These are phyloP conservation scores for Orientallactaga sibirica DNA, from an alignment of 2,797 vertebrate species.

Conservation along the genomic window DNA sequence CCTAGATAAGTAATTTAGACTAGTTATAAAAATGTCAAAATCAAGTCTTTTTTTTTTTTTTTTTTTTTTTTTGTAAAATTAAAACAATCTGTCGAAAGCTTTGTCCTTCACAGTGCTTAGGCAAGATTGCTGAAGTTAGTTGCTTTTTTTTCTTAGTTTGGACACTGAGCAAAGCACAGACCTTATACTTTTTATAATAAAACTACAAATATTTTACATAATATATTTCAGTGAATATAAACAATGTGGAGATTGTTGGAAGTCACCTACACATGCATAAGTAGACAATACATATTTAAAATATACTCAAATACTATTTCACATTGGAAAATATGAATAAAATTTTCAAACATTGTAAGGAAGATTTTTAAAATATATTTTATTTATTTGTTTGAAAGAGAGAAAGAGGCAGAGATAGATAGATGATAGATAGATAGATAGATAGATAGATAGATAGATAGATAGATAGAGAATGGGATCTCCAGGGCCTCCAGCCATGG, in stretches of 20 bases:
- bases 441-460: too few relatives aligned
- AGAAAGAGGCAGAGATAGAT: too few relatives aligned
- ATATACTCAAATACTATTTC: conserved; percentile 13
- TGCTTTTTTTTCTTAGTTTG: background rate
- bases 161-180: background rate
- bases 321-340: conserved; percentile 23
- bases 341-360: conserved; percentile 36
- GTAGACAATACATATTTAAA: background rate
- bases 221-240: background rate
- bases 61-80: too few relatives aligned
- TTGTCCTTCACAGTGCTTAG: background rate
- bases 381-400: too few relatives aligned
- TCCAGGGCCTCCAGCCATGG: too few relatives aligned
- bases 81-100: fast-evolving
- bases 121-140: background rate
- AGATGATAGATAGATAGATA: too few relatives aligned
- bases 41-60: background rate
- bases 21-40: background rate
- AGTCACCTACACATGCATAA: background rate
- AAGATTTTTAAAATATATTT: background rate
- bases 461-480: too few relatives aligned
- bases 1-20: background rate
- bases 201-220: conserved; percentile 1
- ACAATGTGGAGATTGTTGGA: background rate
- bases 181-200: background rate